Conservation (phyloP, 1,140 invertebrate genomes). For the Diprion similis region DNA sequence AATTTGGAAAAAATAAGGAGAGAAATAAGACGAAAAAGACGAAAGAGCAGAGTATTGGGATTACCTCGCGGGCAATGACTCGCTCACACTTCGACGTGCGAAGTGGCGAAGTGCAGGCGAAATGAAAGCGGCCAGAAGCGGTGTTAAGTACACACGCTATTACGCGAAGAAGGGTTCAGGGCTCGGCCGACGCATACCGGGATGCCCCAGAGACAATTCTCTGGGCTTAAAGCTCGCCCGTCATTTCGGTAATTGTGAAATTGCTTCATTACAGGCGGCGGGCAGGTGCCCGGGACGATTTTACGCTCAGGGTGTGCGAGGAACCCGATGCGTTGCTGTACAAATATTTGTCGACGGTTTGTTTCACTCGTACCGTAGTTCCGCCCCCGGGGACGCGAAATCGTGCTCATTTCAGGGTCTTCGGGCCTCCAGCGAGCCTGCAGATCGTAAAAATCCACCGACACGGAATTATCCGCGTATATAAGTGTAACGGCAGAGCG, state of each 20-base stretch:
- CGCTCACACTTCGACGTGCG: neutral
- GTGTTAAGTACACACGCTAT: neutral
- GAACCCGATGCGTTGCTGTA: neutral
- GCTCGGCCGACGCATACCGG: neutral
- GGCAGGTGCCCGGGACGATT: slow-evolving; percentile 49
- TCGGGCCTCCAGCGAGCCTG: neutral
- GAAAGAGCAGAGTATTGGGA: too few species aligned
- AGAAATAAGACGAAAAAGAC: too few species aligned
- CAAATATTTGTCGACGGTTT: neutral
- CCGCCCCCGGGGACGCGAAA: neutral
- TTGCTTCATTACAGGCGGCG: slow-evolving; percentile 43
- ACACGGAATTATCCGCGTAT: neutral
- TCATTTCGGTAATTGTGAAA: slow-evolving; percentile 42
- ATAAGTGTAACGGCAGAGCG: too few species aligned
- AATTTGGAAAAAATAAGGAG: too few species aligned
- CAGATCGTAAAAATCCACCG: neutral
- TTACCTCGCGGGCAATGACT: too few species aligned
- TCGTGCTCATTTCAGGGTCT: neutral
- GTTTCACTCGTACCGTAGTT: neutral
- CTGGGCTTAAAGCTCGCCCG: neutral
- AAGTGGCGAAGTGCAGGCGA: neutral
- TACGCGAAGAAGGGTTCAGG: neutral
- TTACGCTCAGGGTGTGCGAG: neutral
- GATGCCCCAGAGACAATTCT: neutral
- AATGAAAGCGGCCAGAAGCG: neutral